phyloP scores from a whole-genome alignment of 2,888 invertebrate species.

The Schizaphis graminum region DNA sequence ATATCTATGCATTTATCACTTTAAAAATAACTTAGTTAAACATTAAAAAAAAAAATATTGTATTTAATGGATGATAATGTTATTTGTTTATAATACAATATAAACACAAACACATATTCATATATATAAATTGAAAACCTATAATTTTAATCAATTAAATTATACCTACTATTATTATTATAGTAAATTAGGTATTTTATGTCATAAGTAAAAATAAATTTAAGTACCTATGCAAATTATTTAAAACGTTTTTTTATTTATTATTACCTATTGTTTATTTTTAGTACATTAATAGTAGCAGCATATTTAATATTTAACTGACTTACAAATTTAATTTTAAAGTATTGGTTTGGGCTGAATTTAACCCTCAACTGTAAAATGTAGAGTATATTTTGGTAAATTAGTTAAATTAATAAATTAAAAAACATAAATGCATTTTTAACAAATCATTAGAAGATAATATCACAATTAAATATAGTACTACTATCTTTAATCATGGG shows the following conservation, averaged over 20 bases:
- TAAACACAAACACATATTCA: neutral
- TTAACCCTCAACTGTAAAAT: neutral
- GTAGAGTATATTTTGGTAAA: neutral
- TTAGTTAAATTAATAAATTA: neutral
- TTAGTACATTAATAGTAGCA: neutral
- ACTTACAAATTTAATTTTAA: neutral
- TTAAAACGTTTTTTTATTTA: neutral
- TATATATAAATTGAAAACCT: neutral
- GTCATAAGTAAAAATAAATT: neutral
- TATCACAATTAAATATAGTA: no score
- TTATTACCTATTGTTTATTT: neutral
- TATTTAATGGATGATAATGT: neutral
- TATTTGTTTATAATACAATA: neutral
- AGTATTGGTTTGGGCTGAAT: neutral
- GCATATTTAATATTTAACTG: neutral
- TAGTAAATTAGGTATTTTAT: conserved; percentile 19
- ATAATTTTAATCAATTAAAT: neutral
- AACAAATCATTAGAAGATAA: neutral
- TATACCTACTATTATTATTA: conserved; percentile 20
- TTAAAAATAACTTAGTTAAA: conserved; percentile 18
- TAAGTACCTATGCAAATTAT: neutral
- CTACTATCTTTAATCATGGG: no score
- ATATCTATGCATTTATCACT: conserved; percentile 47
- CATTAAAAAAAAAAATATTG: neutral
- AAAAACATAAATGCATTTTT: neutral